Base-by-base conservation (phyloP, 2,888 invertebrate species). In the Sphecodes monilicornis region DNA sequence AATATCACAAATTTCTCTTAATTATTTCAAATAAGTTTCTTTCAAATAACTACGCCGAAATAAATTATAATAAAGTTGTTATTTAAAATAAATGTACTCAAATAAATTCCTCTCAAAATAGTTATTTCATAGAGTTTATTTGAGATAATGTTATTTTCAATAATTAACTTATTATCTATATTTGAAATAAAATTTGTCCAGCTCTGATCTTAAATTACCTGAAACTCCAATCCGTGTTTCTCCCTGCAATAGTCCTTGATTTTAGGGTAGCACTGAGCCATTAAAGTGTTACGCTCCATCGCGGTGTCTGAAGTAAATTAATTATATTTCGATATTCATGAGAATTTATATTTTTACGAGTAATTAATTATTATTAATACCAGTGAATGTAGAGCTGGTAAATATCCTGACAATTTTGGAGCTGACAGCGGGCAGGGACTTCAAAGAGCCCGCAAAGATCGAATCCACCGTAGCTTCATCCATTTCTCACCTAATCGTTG, bases 331-430 rank as follows among this genome's bases (percentile, higher is more conserved):
- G 1, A 10, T 36, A 57, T 5, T 0, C 16, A 50, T 22, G 22
- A 10, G 4, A 0, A 1, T 10, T 66, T 1, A 1, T 1, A 66
- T 4, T 66, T 10, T 22, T 11, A 36, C 8, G 60, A 32, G 32
- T 32, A 66, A 36, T 32, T 64, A 18, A 64, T 32, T 57, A 57
- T 26, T 11, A 64, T 29, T 1, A 1, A 10, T 95, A 98, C 99
- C 99, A 92, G 99, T 99, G 93, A 99, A 99, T 0, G 99, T 99
- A 0, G 99, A 99, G 93, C 99, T 99, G 85, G 99, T 99, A 94
- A 99, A 99, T 92, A 99, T 99, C 90, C 99, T 96, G 41, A 99
- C 99, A 93, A 99, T 99, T 96, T 99, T 99, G 66, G 99, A 99
- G 95, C 98, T 98, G 87, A 99, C 98, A 0, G 99, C 98, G 0